Evolutionary conservation across 2,888 invertebrate species (phyloP), one percentile per base, ranked within the genome.

Genomic region (Phrixothrix hirtus): DNA sequence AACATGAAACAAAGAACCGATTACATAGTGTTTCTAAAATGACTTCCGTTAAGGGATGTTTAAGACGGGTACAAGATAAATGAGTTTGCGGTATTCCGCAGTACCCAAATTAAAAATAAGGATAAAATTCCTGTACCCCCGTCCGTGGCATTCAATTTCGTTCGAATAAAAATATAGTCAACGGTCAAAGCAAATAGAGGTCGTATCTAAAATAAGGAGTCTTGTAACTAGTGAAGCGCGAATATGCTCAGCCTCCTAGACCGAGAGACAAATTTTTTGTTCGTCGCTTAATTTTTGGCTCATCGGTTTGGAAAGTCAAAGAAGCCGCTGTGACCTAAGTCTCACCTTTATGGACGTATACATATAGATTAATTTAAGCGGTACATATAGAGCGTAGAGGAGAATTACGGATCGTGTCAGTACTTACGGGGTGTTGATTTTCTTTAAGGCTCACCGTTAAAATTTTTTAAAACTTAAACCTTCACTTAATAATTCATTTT

Each of bases 261-360:
- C 58, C 25, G 39, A 26, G 52, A 49, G 55, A 58, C 45, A 51
- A 44, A 49, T 62, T 59, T 67, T 64, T 61, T 63, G 61, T 65
- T 55, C 58, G 59, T 60, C 58, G 59, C 59, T 67, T 68, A 68
- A 67, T 70, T 69, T 69, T 69, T 70, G 68, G 69, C 65, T 66
- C 70, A 69, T 59, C 68, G 75, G 70, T 60, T 68, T 66, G 75
- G 73, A 75, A 75, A 75, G 75, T 75, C 74, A 75, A 75, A 75
- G 73, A 62, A 41, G 57, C 67, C 72, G 68, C 64, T 55, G 53
- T 39, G 55, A 44, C 49, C 51, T 54, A 36, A 50, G 48, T 48
- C 37, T 48, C 54, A 58, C 57, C 56, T 45, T 49, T 52, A 48
- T 42, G 30, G 15, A 29, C 21, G 11, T 25, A 14, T 34, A 44